Conservation (phyloP, 2,888 invertebrate species). For the Hoplodrina blanda region DNA sequence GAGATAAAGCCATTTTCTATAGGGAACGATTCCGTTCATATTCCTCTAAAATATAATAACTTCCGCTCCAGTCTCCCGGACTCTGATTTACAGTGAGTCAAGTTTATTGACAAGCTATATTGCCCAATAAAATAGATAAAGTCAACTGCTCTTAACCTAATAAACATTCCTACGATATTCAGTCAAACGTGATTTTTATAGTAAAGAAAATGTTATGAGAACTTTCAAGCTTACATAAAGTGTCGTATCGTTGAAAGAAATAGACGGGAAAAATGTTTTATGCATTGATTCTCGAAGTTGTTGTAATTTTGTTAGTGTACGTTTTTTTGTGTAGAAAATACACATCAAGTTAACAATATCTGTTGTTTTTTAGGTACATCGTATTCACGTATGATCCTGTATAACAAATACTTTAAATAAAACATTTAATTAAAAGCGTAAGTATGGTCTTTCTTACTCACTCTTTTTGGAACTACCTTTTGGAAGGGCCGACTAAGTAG, state of each 20-base stretch:
- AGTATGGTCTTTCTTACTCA: too few relatives aligned
- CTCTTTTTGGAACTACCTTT: too few relatives aligned
- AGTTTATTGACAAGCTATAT: slow-evolving; percentile 57
- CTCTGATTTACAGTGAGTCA: slow-evolving; percentile 56
- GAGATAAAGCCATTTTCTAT: slow-evolving; percentile 17
- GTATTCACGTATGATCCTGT: too few relatives aligned
- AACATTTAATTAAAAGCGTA: too few relatives aligned
- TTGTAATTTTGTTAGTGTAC: background rate
- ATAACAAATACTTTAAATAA: too few relatives aligned
- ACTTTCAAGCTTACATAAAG: background rate
- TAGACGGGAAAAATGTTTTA: background rate
- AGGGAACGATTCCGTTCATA: slow-evolving; percentile 6
- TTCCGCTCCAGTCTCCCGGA: slow-evolving; percentile 3
- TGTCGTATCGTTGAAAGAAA: background rate
- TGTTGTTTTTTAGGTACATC: background rate
- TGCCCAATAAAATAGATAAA: background rate
- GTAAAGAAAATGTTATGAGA: background rate
- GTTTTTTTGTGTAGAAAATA: background rate
- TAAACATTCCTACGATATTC: background rate
- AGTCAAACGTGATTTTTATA: background rate
- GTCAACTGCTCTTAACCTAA: too few relatives aligned
- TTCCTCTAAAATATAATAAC: slow-evolving; percentile 22
- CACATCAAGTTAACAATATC: background rate
- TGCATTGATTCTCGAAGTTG: background rate
- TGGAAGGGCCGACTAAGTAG: too few relatives aligned